Evolutionary conservation across 2,797 vertebrate genomes (phyloP).

Genomic region (Apogon talboti): DNA sequence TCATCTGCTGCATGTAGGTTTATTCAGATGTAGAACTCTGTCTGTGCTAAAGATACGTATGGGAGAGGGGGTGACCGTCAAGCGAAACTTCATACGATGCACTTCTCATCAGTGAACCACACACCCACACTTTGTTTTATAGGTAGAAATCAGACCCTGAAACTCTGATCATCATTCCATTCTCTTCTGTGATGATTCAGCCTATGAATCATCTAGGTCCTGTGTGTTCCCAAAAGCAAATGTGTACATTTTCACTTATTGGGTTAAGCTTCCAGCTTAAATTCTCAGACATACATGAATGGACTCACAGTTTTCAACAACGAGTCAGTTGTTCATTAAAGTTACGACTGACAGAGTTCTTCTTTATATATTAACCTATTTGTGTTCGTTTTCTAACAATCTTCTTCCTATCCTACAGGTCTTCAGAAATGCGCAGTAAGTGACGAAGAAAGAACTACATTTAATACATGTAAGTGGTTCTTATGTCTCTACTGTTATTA

Average conservation of each 20-base stretch:
- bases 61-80: too few relatives aligned
- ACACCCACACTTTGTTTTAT: not conserved
- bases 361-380: not conserved
- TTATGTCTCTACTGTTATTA: not conserved
- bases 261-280: too few relatives aligned
- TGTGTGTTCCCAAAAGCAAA: too few relatives aligned
- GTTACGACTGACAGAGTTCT: not conserved
- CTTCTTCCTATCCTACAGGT: conserved; percentile 15
- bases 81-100: not conserved
- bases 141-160: not conserved
- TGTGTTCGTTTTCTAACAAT: conserved; percentile 8
- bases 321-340: not conserved
- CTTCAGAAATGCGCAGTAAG: not conserved
- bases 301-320: not conserved
- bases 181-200: not conserved
- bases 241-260: too few relatives aligned
- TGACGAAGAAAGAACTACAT: conserved; percentile 2
- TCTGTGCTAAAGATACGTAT: too few relatives aligned
- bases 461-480: conserved; percentile 37
- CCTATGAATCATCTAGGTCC: too few relatives aligned
- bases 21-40: not conserved
- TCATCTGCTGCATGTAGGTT: conserved; percentile 43
- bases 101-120: not conserved
- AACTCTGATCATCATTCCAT: not conserved
- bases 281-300: too few relatives aligned